Conservation (phyloP, 2,888 invertebrate genomes). For the Andrena trimmerana region DNA sequence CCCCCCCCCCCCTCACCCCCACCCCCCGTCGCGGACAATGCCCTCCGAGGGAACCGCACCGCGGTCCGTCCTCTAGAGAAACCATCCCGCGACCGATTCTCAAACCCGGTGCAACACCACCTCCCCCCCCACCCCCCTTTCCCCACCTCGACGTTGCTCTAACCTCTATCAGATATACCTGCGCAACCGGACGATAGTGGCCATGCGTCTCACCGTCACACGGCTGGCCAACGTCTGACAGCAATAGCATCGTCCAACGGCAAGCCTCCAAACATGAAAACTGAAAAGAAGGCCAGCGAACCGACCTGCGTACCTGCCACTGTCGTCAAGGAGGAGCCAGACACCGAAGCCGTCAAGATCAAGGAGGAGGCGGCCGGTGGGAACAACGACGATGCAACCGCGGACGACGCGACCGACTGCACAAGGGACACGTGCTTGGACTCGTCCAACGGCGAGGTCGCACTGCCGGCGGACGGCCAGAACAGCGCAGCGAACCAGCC, state of each 20-base stretch:
- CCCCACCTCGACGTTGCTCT: slow-evolving; percentile 54
- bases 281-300: slow-evolving; percentile 83
- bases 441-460: slow-evolving; percentile 76
- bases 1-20: no score
- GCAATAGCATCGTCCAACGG: slow-evolving; percentile 23
- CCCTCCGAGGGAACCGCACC: slow-evolving; percentile 46
- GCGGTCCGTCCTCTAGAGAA: slow-evolving; percentile 29
- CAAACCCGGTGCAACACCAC: slow-evolving; percentile 41
- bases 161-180: slow-evolving; percentile 60
- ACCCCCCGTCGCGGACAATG: slow-evolving; percentile 47
- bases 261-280: slow-evolving; percentile 81
- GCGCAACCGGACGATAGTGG: slow-evolving; percentile 60
- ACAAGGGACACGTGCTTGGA: slow-evolving; percentile 80
- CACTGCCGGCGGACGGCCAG: slow-evolving; percentile 78
- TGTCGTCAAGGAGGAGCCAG: slow-evolving; percentile 83
- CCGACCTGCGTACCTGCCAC: slow-evolving; percentile 81
- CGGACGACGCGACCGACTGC: slow-evolving; percentile 80
- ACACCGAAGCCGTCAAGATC: slow-evolving; percentile 82
- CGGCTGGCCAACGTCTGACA: slow-evolving; percentile 69
- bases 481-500: slow-evolving; percentile 77
- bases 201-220: slow-evolving; percentile 66
- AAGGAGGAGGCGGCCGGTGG: slow-evolving; percentile 80
- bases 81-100: no score
- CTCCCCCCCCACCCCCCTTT: no score
- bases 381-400: slow-evolving; percentile 80